Conservation (phyloP, 1,140 invertebrate species). For the Bombus waltoni region DNA sequence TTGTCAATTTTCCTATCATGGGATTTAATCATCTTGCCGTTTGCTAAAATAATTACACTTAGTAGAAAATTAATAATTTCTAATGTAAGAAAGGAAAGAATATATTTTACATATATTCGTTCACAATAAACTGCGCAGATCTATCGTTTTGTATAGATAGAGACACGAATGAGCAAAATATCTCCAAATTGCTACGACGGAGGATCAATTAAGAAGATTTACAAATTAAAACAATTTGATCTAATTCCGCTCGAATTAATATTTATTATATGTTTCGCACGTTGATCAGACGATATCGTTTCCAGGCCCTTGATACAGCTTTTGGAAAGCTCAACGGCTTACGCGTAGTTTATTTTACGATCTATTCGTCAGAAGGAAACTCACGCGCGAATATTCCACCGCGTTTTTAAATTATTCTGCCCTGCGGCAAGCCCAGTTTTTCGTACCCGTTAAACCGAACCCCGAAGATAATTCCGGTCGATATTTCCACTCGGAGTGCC, state of each 20-base stretch:
- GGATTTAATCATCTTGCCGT: not conserved
- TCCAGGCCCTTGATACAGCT: too few species aligned
- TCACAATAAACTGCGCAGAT: not conserved
- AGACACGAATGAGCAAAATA: too few species aligned
- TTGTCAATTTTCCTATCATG: too few species aligned
- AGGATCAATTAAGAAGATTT: not conserved
- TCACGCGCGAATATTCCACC: not conserved
- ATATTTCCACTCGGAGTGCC: not conserved
- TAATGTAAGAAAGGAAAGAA: not conserved
- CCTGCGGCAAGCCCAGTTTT: not conserved
- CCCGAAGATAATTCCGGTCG: not conserved
- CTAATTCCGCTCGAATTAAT: not conserved
- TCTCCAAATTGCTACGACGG: fast-evolving
- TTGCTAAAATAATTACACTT: not conserved
- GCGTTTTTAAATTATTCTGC: conserved; percentile 4
- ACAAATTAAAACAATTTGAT: not conserved
- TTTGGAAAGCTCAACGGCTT: not conserved
- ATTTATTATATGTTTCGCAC: not conserved
- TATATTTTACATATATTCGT: not conserved
- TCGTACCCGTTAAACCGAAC: not conserved
- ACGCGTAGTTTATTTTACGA: not conserved
- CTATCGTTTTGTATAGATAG: not conserved
- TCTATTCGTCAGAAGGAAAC: not conserved
- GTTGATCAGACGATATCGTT: not conserved
- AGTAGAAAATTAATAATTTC: not conserved